Evolutionary conservation across 2,113 vertebrate species (phyloP).

Genomic region (Ptyas mucosa): DNA sequence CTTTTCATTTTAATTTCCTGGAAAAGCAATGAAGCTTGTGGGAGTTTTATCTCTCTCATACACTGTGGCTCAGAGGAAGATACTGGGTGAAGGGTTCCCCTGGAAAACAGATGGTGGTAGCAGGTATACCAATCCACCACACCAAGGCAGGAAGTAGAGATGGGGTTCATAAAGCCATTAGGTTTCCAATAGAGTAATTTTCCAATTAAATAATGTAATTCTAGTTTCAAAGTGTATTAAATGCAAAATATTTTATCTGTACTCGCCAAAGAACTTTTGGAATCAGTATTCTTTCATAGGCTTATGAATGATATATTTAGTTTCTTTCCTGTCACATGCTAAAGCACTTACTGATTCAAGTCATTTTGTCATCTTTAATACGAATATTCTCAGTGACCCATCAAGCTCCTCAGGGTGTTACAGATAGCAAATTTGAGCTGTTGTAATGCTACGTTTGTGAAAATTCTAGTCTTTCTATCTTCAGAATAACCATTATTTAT

Average conservation of each 20-base stretch:
- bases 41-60: not conserved
- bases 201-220: not conserved
- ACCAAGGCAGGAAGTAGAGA: not conserved
- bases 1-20: not conserved
- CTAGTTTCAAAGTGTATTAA: not conserved
- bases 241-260: not conserved
- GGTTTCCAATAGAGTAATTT: not conserved
- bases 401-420: not conserved
- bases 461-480: not conserved
- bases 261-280: not conserved
- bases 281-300: not conserved
- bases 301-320: not conserved
- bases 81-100: not conserved
- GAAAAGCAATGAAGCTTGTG: not conserved
- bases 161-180: not conserved
- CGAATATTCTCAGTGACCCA: not conserved
- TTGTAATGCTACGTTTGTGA: not conserved
- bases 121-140: not conserved
- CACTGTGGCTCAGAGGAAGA: not conserved
- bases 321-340: not conserved
- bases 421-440: conserved; percentile 6
- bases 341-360: not conserved
- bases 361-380: not conserved
- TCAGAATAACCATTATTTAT: not conserved
- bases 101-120: not conserved